phyloP scores from a whole-genome alignment of 1,140 invertebrate genomes.

The Theocolax elegans region DNA sequence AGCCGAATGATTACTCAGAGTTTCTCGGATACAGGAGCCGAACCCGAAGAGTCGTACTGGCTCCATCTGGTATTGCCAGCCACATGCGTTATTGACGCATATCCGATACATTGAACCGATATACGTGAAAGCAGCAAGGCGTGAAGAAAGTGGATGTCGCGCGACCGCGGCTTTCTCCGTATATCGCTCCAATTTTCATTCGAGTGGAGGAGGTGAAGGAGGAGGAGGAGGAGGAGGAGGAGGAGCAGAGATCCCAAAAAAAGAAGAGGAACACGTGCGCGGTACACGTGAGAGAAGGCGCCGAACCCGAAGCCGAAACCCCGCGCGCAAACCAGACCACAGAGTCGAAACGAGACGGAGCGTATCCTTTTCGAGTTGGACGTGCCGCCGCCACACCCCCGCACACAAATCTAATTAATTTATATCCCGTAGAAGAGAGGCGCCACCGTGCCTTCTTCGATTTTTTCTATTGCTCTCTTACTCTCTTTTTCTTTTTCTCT shows the following conservation, averaged over 20 bases:
- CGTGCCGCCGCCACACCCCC: constrained; percentile 58
- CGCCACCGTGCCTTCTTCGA: constrained; percentile 52
- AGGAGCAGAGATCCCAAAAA: not conserved
- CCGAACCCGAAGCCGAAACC: not conserved
- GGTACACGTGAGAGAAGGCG: not conserved
- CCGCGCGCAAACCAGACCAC: not conserved
- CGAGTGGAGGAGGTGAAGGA: not conserved
- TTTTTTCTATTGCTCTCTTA: too few relatives aligned
- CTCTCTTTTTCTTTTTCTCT: too few relatives aligned
- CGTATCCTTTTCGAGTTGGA: constrained; percentile 30
- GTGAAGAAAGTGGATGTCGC: not conserved
- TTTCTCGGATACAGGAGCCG: not conserved
- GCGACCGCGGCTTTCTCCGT: not conserved
- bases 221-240: constrained; percentile 26
- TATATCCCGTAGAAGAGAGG: constrained; percentile 58
- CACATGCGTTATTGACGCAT: too few relatives aligned
- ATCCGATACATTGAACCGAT: too few relatives aligned
- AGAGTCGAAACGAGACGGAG: constrained; percentile 11
- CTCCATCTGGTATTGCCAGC: not conserved
- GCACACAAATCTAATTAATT: constrained; percentile 69
- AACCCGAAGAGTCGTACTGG: not conserved
- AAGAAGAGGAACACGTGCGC: not conserved
- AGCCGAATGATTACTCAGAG: not conserved
- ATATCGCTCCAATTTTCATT: constrained; percentile 18
- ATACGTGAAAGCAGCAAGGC: not conserved